phyloP scores from a whole-genome alignment of 2,113 vertebrate species.

The Mastomys natalensis region DNA sequence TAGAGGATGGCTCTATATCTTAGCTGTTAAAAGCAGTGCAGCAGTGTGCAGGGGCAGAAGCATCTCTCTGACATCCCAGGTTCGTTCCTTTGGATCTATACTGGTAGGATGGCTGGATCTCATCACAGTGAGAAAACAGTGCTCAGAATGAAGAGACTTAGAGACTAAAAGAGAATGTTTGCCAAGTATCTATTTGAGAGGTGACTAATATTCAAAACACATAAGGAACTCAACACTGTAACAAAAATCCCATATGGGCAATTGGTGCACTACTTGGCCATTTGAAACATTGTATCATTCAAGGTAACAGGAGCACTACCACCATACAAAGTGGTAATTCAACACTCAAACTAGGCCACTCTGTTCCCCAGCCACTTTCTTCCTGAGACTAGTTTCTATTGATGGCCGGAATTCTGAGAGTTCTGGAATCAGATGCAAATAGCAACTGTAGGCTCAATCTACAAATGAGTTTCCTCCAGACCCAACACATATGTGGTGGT shows the following conservation, averaged over 20 bases:
- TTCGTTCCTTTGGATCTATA: background rate
- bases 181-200: background rate
- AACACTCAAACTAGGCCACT: background rate
- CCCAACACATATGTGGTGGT: background rate
- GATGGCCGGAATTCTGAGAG: rapidly evolving
- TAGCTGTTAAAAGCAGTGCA: background rate
- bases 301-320: background rate
- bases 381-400: background rate
- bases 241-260: background rate
- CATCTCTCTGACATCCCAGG: background rate
- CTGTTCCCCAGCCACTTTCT: background rate
- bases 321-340: background rate
- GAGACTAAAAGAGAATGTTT: background rate
- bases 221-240: background rate
- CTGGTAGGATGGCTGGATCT: background rate
- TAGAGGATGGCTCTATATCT: background rate
- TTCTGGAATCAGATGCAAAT: background rate
- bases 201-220: background rate
- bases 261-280: background rate
- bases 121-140: background rate
- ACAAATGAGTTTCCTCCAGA: background rate
- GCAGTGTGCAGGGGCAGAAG: background rate
- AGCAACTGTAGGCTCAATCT: too few relatives aligned
- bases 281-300: background rate
- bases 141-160: background rate